Base-by-base conservation (phyloP, 2,113 vertebrate species). In the Potamarius usumacintae region DNA sequence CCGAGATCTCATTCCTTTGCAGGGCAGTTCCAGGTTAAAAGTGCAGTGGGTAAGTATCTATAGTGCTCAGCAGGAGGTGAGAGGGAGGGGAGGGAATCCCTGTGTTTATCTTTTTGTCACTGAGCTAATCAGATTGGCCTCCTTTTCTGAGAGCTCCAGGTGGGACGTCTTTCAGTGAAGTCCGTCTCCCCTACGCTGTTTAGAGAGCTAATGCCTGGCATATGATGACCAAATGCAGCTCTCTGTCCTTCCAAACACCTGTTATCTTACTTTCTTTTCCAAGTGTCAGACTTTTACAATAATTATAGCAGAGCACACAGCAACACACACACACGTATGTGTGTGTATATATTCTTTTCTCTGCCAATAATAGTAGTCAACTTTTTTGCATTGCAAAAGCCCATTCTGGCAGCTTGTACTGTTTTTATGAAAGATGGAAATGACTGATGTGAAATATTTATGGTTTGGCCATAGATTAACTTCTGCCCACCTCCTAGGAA, bases 91-190 rank as follows among this genome's bases (percentile, higher is more conserved):
- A 89, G 77, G 42, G 85, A 84, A 88, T 87, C 72, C 89, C 88
- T 82, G 90, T 91, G 92, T 94, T 93, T 92, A 86, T 88, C 77
- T 89, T 65, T 85, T 65, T 85, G 76, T 85, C 92, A 90, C 90
- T 87, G 60, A 50, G 89, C 90, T 94, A 93, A 95, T 94, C 92
- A 93, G 93, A 93, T 94, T 94, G 93, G 87, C 94, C 94, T 92
- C 84, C 18, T 89, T 95, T 92, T 25, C 89, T 86, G 86, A 34
- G 30, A 80, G 14, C 87, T 91, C 90, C 91, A 92, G 81, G 85
- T 92, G 91, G 90, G 88, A 89, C 57, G 83, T 86, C 86, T 88
- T 84, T 88, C 90, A 90, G 92, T 86, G 1, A 89, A 90, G 89
- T 91, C 90, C 89, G 87, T 62, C 90, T 79, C 88, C 88, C 91